Evolutionary conservation across 1,140 invertebrate genomes (phyloP).

Genomic region (Ips nitidus): DNA sequence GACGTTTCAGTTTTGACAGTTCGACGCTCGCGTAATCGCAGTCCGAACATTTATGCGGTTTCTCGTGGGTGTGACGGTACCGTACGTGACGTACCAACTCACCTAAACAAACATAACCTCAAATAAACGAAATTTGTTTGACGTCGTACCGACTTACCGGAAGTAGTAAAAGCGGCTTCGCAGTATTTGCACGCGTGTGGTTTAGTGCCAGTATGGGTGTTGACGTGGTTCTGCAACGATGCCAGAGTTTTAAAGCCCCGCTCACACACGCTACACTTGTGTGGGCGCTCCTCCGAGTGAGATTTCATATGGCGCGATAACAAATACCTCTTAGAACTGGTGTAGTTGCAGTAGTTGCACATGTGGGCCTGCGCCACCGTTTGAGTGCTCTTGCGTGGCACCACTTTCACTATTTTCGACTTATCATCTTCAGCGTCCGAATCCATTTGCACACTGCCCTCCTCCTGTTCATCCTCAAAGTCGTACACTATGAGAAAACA

Average conservation of each 20-base stretch:
- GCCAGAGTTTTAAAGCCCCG: constrained; percentile 93
- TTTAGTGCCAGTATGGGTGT: constrained; percentile 94
- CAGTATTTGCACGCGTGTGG: constrained; percentile 94
- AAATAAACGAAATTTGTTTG: no score
- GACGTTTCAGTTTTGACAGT: constrained; percentile 87
- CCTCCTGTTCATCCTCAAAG: constrained; percentile 63
- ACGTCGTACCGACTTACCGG: constrained; percentile 58
- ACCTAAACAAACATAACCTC: constrained; percentile 56
- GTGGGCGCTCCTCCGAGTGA: constrained; percentile 92
- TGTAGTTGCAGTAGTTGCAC: constrained; percentile 91
- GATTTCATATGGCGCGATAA: constrained; percentile 93
- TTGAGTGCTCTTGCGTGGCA: constrained; percentile 68
- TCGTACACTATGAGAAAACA: constrained; percentile 57
- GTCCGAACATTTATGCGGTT: constrained; percentile 91
- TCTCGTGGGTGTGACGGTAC: constrained; percentile 92
- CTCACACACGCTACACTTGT: constrained; percentile 93
- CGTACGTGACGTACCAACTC: constrained; percentile 91
- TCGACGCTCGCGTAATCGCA: constrained; percentile 96
- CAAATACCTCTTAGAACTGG: constrained; percentile 81
- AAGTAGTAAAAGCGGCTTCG: constrained; percentile 92
- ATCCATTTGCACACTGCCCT: constrained; percentile 57
- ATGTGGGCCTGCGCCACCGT: constrained; percentile 71
- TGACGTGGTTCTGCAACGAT: constrained; percentile 93
- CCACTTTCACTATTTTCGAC: constrained; percentile 66
- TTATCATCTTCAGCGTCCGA: constrained; percentile 73